Evolutionary conservation across 92 coral and sea anemone species (phyloP).

Genomic region (Ricordea florida): DNA sequence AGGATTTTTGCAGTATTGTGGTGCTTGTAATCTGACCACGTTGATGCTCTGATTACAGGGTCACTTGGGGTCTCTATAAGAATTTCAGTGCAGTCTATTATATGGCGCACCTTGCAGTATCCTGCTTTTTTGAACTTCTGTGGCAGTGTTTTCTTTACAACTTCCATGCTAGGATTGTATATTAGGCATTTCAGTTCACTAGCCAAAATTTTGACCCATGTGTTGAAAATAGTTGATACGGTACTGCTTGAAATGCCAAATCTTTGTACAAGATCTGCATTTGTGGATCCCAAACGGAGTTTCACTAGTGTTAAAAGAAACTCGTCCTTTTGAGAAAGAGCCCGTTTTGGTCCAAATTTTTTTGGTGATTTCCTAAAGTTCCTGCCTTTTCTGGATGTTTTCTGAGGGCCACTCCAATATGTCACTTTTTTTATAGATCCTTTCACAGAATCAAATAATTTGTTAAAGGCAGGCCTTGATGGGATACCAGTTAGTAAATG

Average conservation of each 20-base stretch:
- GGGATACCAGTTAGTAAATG: slow-evolving; percentile 55
- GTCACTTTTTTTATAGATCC: slow-evolving; percentile 41
- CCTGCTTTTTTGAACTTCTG: slow-evolving; percentile 48
- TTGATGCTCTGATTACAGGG: slow-evolving; percentile 52
- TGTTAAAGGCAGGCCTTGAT: slow-evolving; percentile 47
- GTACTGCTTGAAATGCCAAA: slow-evolving; percentile 47
- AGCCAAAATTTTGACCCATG: slow-evolving; percentile 71
- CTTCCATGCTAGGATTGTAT: slow-evolving; percentile 52
- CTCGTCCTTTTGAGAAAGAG: slow-evolving; percentile 47
- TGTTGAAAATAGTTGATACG: slow-evolving; percentile 46
- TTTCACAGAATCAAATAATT: slow-evolving; percentile 30
- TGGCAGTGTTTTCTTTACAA: slow-evolving; percentile 42
- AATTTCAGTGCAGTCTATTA: slow-evolving; percentile 67
- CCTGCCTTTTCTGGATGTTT: slow-evolving; percentile 34
- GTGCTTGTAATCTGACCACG: slow-evolving; percentile 67
- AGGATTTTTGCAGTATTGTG: slow-evolving; percentile 59
- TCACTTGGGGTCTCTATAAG: slow-evolving; percentile 64
- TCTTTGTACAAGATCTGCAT: slow-evolving; percentile 52
- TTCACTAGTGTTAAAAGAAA: slow-evolving; percentile 31
- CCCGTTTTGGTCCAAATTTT: slow-evolving; percentile 45
- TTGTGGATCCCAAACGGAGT: slow-evolving; percentile 36
- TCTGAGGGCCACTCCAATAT: slow-evolving; percentile 64
- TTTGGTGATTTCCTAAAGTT: slow-evolving; percentile 30
- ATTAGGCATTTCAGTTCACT: slow-evolving; percentile 45
- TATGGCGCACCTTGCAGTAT: slow-evolving; percentile 43